Evolutionary conservation across 2,888 invertebrate species (phyloP), one percentile per base, ranked within the genome.

Genomic region (Pycnomerus fuliginosus): DNA sequence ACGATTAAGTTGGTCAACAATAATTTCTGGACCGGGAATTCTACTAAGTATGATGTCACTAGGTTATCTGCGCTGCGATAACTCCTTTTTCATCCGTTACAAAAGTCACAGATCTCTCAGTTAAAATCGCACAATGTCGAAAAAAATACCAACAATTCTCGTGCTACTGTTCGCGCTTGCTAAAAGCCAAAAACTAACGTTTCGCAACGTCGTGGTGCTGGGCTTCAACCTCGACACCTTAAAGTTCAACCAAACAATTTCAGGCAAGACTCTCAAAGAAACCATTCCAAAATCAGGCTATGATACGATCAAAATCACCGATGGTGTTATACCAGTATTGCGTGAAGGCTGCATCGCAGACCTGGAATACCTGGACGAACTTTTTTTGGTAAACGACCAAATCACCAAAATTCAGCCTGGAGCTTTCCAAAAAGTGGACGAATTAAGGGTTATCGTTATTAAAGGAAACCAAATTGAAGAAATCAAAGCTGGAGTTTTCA

Each of bases 121-220:
- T n/a, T n/a, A n/a, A n/a, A n/a, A n/a, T n/a, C n/a, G n/a, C n/a
- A n/a, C n/a, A n/a, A n/a, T n/a, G n/a, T n/a, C n/a, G n/a, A n/a
- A n/a, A n/a, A n/a, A n/a, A n/a, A n/a, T n/a, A n/a, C n/a, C n/a
- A n/a, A n/a, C n/a, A n/a, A n/a, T n/a, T n/a, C n/a, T n/a, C n/a
- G n/a, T n/a, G n/a, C n/a, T n/a, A n/a, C n/a, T n/a, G n/a, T n/a
- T n/a, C n/a, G n/a, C n/a, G n/a, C n/a, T n/a, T n/a, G n/a, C n/a
- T n/a, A n/a, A n/a, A n/a, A n/a, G n/a, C n/a, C n/a, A n/a, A n/a
- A n/a, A 22, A 4, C 43, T 56, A 8, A 58, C 61, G n/a, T 64
- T 63, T 22, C 53, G 58, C 44, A 55, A 64, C 53, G 62, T 62
- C 2, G 53, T 55, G 2, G 49, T 62, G 31, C 41, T 48, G 11